These are phyloP conservation scores for Agrotis puta DNA, from an alignment of 2,888 invertebrate species.

Conservation along the genomic window DNA sequence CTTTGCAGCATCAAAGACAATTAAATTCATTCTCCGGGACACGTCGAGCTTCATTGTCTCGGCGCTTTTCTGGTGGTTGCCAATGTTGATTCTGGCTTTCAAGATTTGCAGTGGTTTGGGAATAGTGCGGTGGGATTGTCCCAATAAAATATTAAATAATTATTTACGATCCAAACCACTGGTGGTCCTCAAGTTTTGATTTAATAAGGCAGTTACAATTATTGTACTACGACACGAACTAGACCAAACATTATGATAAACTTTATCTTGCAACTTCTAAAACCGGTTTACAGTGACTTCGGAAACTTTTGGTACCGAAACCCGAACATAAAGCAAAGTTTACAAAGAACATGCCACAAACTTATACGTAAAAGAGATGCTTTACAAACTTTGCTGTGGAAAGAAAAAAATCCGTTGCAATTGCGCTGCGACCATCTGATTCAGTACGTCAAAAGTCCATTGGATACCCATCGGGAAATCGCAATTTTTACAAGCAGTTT, in stretches of 20 bases:
- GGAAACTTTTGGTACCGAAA: constrained; percentile 61
- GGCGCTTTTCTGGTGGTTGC: too few relatives aligned
- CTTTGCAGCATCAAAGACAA: too few relatives aligned
- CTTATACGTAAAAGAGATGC: not conserved
- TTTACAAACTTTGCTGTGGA: not conserved
- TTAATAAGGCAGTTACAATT: constrained; percentile 29
- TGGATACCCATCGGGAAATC: too few relatives aligned
- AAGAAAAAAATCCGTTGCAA: too few relatives aligned
- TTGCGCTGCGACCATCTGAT: too few relatives aligned
- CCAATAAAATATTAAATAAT: not conserved
- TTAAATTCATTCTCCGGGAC: too few relatives aligned
- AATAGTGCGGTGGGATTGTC: too few relatives aligned
- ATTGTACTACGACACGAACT: constrained; percentile 34
- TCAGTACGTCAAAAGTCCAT: too few relatives aligned
- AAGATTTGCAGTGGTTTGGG: too few relatives aligned
- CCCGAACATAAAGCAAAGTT: not conserved
- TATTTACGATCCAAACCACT: not conserved
- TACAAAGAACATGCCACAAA: not conserved
- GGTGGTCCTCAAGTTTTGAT: not conserved
- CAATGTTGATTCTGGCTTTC: too few relatives aligned
- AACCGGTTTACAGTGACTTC: constrained; percentile 44
- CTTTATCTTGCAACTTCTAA: constrained; percentile 29
- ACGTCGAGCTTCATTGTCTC: too few relatives aligned
- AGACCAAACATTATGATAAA: constrained; percentile 35
- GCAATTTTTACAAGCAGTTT: too few relatives aligned